phyloP scores from a whole-genome alignment of 2,113 vertebrate species.

The Peromyscus leucopus region DNA sequence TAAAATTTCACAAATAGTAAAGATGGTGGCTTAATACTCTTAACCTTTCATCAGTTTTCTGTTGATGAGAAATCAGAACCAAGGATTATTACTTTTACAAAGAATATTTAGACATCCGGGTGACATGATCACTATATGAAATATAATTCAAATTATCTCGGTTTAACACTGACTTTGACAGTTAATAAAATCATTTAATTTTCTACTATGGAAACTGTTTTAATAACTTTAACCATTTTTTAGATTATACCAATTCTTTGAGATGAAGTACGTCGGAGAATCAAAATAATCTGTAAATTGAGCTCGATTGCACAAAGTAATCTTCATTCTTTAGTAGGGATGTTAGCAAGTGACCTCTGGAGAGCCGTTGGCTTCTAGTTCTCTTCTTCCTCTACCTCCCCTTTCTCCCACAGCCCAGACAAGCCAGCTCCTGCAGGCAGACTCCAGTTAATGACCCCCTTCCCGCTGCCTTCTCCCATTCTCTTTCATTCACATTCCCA shows the following conservation, averaged over 20 bases:
- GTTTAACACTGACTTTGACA: slow-evolving; percentile 80
- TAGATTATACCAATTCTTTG: slow-evolving; percentile 73
- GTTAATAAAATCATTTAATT: slow-evolving; percentile 82
- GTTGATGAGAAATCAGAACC: slow-evolving; percentile 74
- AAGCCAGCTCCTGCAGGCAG: slow-evolving; percentile 55
- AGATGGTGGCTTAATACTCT: slow-evolving; percentile 54
- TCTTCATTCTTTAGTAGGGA: slow-evolving; percentile 48
- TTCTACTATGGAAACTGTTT: slow-evolving; percentile 78
- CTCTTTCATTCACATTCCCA: slow-evolving; percentile 76
- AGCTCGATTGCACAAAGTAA: slow-evolving; percentile 39
- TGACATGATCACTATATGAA: slow-evolving; percentile 81
- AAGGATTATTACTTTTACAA: slow-evolving; percentile 71
- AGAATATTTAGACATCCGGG: slow-evolving; percentile 79
- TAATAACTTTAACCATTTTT: slow-evolving; percentile 79
- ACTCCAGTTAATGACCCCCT: slow-evolving; percentile 59
- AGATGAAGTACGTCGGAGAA: slow-evolving; percentile 72
- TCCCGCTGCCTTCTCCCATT: slow-evolving; percentile 42
- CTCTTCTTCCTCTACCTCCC: slow-evolving; percentile 43
- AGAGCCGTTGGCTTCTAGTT: neutral
- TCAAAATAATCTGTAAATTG: slow-evolving; percentile 75
- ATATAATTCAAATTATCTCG: slow-evolving; percentile 77
- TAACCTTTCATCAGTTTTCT: slow-evolving; percentile 74
- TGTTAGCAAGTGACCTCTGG: neutral
- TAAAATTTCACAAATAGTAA: slow-evolving; percentile 67
- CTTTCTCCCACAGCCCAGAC: slow-evolving; percentile 45